phyloP scores from a whole-genome alignment of 2,113 vertebrate genomes.

The Melanerpes aurifrons region DNA sequence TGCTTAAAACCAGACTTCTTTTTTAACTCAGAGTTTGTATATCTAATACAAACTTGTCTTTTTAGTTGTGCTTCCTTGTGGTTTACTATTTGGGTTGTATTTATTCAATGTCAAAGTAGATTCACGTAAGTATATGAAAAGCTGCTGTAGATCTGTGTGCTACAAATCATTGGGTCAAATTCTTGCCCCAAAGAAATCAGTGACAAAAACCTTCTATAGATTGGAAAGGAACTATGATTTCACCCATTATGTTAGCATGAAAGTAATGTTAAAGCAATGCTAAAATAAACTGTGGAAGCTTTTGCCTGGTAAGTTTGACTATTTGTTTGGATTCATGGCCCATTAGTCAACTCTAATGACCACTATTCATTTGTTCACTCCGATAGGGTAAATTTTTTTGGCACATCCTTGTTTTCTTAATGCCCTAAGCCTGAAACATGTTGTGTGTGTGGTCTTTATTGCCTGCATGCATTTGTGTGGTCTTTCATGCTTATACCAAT shows the following conservation, averaged over 20 bases:
- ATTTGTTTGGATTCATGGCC: slow-evolving; percentile 51
- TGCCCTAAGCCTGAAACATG: not conserved
- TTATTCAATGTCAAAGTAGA: not conserved
- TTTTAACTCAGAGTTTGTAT: not conserved
- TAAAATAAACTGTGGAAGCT: slow-evolving; percentile 50
- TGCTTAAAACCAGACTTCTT: not conserved
- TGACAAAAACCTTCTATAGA: slow-evolving; percentile 24
- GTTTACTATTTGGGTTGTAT: not conserved
- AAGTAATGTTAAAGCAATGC: slow-evolving; percentile 17
- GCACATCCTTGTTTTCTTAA: slow-evolving; percentile 47
- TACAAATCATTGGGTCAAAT: slow-evolving; percentile 23
- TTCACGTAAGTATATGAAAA: not conserved
- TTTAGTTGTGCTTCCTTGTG: not conserved
- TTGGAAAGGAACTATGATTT: slow-evolving; percentile 23
- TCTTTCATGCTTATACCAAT: not conserved
- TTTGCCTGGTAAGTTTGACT: slow-evolving; percentile 27
- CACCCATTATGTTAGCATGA: not conserved
- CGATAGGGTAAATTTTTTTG: slow-evolving; percentile 34
- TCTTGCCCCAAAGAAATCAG: slow-evolving; percentile 15
- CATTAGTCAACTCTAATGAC: slow-evolving; percentile 54
- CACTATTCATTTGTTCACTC: slow-evolving; percentile 61
- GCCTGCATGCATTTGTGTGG: slow-evolving; percentile 36
- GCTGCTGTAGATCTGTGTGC: not conserved
- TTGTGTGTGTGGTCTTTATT: slow-evolving; percentile 44
- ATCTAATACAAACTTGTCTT: not conserved